Conservation (phyloP, 2,888 invertebrate species). For the Eupeodes luniger region DNA sequence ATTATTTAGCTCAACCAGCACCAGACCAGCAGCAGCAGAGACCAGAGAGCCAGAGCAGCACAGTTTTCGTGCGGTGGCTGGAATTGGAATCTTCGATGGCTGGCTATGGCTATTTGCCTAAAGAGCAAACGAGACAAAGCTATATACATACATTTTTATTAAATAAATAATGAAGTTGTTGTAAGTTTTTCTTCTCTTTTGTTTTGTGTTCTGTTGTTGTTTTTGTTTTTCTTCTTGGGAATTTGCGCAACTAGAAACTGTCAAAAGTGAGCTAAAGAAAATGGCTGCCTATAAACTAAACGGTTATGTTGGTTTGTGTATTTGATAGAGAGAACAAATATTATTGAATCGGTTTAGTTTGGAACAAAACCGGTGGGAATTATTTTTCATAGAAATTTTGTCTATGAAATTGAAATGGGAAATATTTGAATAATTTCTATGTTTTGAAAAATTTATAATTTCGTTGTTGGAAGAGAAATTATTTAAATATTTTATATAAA, state of each 20-base stretch:
- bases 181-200: conserved; percentile 36
- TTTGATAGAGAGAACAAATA: background rate
- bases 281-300: conserved; percentile 14
- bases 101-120: background rate
- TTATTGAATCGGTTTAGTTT: conserved; percentile 35
- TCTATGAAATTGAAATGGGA: background rate
- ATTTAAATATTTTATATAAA: background rate
- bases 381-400: background rate
- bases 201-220: conserved; percentile 21
- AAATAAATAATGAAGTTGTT: conserved; percentile 36
- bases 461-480: conserved; percentile 7
- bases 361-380: conserved; percentile 10
- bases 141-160: background rate
- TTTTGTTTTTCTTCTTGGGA: conserved; percentile 31
- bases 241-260: conserved; percentile 22
- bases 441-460: background rate
- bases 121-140: conserved; percentile 63
- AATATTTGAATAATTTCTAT: background rate
- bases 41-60: background rate
- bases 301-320: conserved; percentile 41
- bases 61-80: conserved; percentile 25
- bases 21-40: too few relatives aligned
- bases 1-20: background rate
- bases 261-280: conserved; percentile 58
- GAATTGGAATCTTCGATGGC: conserved; percentile 52